Evolutionary conservation across 2,888 invertebrate species (phyloP), one percentile per base, ranked within the genome.

Genomic region (Alentia gelatinosa): DNA sequence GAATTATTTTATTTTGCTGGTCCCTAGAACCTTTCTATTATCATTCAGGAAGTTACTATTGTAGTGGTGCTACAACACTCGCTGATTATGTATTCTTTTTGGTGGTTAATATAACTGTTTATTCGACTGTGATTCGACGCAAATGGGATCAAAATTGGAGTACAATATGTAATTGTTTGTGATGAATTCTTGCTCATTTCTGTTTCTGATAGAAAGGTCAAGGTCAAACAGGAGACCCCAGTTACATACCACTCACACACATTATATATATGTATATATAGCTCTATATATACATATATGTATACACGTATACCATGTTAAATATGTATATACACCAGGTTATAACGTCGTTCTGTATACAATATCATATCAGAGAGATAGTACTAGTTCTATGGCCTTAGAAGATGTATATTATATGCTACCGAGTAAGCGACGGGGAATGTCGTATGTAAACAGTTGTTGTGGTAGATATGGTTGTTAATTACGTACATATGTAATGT

Each of bases 271-370:
- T n/a, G n/a, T 39, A 1, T 23, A 37, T 39, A 37, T 79, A 1
- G 12, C n/a, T 19, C 3, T 37, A 0, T 26, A 23, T 39, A 79
- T 35, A 79, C 79, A 33, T 74, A 68, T n/a, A 68, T 68, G 47
- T 47, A 56, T 56, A 56, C 56, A n/a, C n/a, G n/a, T 56, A n/a
- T 19, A 56, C n/a, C 74, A 79, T 39, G 79, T 79, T 79, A 79
- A 79, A 79, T 79, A 79, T 79, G 79, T 79, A 79, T 79, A 79
- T 79, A 79, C 37, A 35, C 79, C 37, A 79, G 23, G 79, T 35
- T 79, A 79, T 79, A 23, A 79, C 12, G 79, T 74, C 74, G 33
- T 3, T 15, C n/a, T 74, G 26, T 79, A 35, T 79, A 79, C 79
- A 37, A 19, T 35, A 79, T 79, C 79, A 79, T 79, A 79, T 79